These are phyloP conservation scores for Ditula angustiorana DNA, from an alignment of 2,888 invertebrate species.

Conservation along the genomic window DNA sequence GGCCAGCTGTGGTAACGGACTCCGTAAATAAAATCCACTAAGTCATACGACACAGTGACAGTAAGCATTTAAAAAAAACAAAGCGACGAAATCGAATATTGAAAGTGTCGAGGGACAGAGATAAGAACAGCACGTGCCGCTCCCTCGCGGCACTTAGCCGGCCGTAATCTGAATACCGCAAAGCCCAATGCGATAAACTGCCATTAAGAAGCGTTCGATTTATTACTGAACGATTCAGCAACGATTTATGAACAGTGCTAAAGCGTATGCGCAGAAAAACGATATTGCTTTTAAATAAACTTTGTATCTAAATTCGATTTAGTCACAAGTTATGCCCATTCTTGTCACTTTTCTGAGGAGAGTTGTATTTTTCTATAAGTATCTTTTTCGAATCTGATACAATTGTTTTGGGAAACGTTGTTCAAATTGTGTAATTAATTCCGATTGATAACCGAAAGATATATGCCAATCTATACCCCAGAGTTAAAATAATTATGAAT, in stretches of 20 bases:
- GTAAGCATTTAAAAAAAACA: slow-evolving; percentile 55
- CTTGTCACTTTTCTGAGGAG: neutral
- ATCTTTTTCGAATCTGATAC: neutral
- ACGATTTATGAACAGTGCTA: slow-evolving; percentile 64
- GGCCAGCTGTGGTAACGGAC: neutral
- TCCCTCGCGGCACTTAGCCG: slow-evolving; percentile 79
- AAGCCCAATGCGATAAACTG: slow-evolving; percentile 83
- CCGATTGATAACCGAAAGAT: no score
- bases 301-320: slow-evolving; percentile 13
- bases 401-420: neutral
- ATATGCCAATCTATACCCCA: no score
- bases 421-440: no score
- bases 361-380: neutral
- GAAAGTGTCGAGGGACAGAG: slow-evolving; percentile 83
- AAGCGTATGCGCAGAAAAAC: slow-evolving; percentile 23
- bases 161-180: slow-evolving; percentile 83
- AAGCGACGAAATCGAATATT: slow-evolving; percentile 81
- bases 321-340: neutral
- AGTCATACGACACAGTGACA: neutral
- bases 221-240: slow-evolving; percentile 82
- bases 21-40: neutral
- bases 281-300: slow-evolving; percentile 17
- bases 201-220: slow-evolving; percentile 86
- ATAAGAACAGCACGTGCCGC: slow-evolving; percentile 81
- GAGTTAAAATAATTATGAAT: no score